Conservation (phyloP, 2,888 invertebrate genomes). For the Dryococelus australis region DNA sequence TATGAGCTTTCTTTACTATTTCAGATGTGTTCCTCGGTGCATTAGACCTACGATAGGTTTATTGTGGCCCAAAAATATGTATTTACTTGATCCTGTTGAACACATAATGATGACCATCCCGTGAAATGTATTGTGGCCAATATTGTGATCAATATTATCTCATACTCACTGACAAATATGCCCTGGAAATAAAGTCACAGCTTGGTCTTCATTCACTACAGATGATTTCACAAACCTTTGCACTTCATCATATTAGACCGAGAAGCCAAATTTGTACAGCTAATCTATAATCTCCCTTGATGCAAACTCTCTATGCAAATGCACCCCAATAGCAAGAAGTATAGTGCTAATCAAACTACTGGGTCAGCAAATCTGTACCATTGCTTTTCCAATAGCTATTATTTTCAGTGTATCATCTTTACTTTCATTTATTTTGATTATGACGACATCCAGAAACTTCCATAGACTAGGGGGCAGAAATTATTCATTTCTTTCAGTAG, state of each 20-base stretch:
- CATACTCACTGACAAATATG: background rate
- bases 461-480: background rate
- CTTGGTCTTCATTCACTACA: background rate
- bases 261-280: background rate
- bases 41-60: too few species aligned
- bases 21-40: background rate
- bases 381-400: background rate
- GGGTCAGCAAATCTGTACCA: background rate
- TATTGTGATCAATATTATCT: background rate
- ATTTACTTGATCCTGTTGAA: too few species aligned
- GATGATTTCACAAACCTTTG: slow-evolving; percentile 16
- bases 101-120: background rate
- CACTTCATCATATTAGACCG: background rate
- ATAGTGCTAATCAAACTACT: background rate
- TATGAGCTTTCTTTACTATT: background rate
- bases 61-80: too few species aligned
- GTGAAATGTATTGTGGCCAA: background rate
- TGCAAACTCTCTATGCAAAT: background rate
- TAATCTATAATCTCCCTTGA: background rate
- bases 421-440: background rate
- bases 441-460: background rate
- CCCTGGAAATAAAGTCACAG: background rate
- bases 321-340: background rate
- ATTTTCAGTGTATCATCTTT: background rate
- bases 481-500: background rate